A percentile compares a stretch with the other conserved stretches of the same genome.
phyloP scores from a whole-genome alignment of 2,797 vertebrate species.

The Pseudomugil tenellus region DNA sequence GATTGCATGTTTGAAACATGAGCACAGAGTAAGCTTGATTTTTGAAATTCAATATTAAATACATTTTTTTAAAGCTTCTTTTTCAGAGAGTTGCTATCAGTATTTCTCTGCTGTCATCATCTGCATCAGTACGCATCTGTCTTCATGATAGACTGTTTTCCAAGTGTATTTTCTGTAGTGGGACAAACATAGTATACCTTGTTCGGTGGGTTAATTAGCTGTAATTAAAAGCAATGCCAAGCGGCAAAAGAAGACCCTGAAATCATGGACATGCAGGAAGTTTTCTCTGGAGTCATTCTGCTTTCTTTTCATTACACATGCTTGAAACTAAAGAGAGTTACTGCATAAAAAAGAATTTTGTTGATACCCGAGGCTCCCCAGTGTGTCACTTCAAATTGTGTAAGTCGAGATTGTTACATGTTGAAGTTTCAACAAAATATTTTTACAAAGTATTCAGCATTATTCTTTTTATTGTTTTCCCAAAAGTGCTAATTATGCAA shows the following conservation, averaged over 20 bases:
- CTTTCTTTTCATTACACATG: background rate
- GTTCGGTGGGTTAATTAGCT: slow-evolving; percentile 19
- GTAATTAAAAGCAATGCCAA: slow-evolving; percentile 49
- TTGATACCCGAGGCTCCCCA: background rate
- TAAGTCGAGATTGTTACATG: background rate
- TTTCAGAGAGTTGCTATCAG: slow-evolving; percentile 1
- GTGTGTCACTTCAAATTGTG: slow-evolving; percentile 2
- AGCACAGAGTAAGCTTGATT: slow-evolving; percentile 36
- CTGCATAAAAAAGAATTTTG: background rate
- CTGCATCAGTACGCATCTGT: slow-evolving; percentile 1
- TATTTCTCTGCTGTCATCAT: slow-evolving; percentile 12
- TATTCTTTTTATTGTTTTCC: slow-evolving; percentile 40
- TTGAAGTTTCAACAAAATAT: background rate
- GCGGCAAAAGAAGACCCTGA: slow-evolving; percentile 33
- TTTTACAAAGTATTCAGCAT: slow-evolving; percentile 14
- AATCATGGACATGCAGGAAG: background rate
- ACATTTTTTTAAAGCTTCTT: slow-evolving; percentile 9
- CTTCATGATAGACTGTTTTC: slow-evolving; percentile 24
- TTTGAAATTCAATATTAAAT: slow-evolving; percentile 21
- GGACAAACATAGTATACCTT: too few species aligned
- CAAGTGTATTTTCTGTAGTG: slow-evolving; percentile 10
- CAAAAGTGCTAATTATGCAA: slow-evolving; percentile 64
- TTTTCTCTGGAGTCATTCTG: slow-evolving; percentile 15
- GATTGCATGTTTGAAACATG: slow-evolving; percentile 75
- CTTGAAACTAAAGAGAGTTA: background rate